Base-by-base conservation (phyloP, 2,797 vertebrate species). In the Rachycentron canadum region DNA sequence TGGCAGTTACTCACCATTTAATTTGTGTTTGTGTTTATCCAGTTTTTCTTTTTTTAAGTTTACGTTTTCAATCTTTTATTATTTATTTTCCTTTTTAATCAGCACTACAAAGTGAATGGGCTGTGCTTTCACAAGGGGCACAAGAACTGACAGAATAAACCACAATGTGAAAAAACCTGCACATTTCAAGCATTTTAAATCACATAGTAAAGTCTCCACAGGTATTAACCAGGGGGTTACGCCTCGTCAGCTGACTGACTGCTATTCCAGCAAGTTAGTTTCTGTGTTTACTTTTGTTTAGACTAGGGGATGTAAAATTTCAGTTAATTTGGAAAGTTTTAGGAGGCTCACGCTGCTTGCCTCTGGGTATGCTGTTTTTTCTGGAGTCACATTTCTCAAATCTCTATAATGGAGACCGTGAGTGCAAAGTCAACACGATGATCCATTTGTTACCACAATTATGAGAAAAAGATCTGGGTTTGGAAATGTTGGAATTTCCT, bases 301-400 rank as follows among this genome's bases (percentile, higher is more conserved):
- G 19, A 47, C 11, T 52, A 8, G 13, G 14, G 11, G 25, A 26
- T 3, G 2, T 52, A 26, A 52, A 52, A 26, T 52, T 52, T 26
- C 25, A 26, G 2, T 53, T 38, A 25, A 25, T 38, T 60, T 65
- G 53, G 36, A 59, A 61, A 47, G 9, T 55, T 40, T 75, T 10
- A n/a, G 7, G 23, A 45, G 26, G 13, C 25, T 32, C 0, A 10
- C 45, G 23, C 30, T 69, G 30, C n/a, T 16, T 53, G 50, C 2
- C 17, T 25, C 12, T 17, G n/a, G 49, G 47, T 17, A 57, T 19
- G 6, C 6, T 30, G 2, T 38, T 32, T 61, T 53, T 50, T 17
- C 6, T 7, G 11, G 8, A 4, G 6, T 55, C 12, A 10, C 1
- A 0, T 53, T 43, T 53, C 50, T 26, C 2, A 5, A 52, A 41